phyloP scores from a whole-genome alignment of 2,888 invertebrate species.

The Ischnus inquisitorius region DNA sequence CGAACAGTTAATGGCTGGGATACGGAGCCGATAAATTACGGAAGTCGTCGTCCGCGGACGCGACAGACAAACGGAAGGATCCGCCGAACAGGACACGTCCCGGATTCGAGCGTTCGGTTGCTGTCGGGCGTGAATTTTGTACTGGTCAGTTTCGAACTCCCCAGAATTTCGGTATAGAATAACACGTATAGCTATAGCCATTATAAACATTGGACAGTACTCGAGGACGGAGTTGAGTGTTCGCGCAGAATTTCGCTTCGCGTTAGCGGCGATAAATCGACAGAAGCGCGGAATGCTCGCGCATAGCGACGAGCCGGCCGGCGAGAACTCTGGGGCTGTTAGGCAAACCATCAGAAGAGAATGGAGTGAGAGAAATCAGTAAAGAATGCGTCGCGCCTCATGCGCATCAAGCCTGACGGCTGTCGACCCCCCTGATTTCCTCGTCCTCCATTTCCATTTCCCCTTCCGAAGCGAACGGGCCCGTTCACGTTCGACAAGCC shows the following conservation, averaged over 20 bases:
- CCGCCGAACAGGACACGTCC: conserved; percentile 59
- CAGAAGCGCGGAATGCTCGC: not conserved
- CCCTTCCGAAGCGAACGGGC: conserved; percentile 46
- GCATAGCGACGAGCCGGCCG: conserved; percentile 12
- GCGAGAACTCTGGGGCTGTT: conserved; percentile 24
- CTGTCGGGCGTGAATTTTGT: conserved; percentile 25
- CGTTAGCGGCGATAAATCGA: conserved; percentile 67
- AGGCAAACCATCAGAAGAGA: conserved; percentile 57
- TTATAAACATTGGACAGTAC: conserved; percentile 37
- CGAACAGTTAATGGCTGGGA: conserved; percentile 30
- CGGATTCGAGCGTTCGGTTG: conserved; percentile 38
- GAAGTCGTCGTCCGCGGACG: conserved; percentile 49
- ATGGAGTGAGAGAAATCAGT: conserved; percentile 59
- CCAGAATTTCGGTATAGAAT: conserved; percentile 31
- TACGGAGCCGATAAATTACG: conserved; percentile 52
- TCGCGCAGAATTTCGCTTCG: conserved; percentile 63
- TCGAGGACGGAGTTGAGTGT: conserved; percentile 50
- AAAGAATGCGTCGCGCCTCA: conserved; percentile 43
- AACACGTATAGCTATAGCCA: conserved; percentile 31
- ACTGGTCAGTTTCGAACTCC: conserved; percentile 6
- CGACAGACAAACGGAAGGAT: conserved; percentile 56
- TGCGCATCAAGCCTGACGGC: conserved; percentile 50
- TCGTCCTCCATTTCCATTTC: conserved; percentile 29
- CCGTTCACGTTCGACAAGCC: conserved; percentile 62
- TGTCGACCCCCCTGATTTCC: conserved; percentile 55